Percentiles rank a stretch among this genome's conserved stretches.
These are phyloP conservation scores for Ctenosaura bakeri DNA, from an alignment of 2,797 vertebrate species.

Conservation along the genomic window DNA sequence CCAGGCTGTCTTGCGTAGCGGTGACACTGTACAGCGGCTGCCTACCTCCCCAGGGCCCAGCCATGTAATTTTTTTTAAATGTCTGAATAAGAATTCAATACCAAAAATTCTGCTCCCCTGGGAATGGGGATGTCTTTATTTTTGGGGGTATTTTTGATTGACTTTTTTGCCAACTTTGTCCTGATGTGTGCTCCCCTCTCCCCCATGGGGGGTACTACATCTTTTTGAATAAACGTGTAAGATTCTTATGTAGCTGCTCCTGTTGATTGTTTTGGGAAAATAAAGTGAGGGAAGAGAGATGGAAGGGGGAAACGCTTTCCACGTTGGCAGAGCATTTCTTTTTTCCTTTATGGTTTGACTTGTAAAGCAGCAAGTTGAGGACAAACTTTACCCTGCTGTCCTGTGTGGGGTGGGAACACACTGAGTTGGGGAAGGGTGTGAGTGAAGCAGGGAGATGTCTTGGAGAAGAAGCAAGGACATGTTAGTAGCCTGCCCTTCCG, in stretches of 20 bases:
- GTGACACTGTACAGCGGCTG: constrained; percentile 54
- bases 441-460: neutral
- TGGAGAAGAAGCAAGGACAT: neutral
- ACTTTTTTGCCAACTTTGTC: constrained; percentile 52
- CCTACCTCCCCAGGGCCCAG: constrained; percentile 51
- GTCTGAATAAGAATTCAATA: constrained; percentile 41
- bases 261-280: constrained; percentile 3
- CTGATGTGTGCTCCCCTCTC: constrained; percentile 26
- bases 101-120: constrained; percentile 44
- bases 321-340: neutral
- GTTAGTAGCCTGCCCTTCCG: neutral
- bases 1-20: constrained; percentile 8
- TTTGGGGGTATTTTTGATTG: constrained; percentile 53
- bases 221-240: constrained; percentile 53
- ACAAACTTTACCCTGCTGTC: no score
- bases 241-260: constrained; percentile 36
- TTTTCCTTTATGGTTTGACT: neutral
- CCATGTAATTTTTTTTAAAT: constrained; percentile 47
- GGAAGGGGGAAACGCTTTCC: no score
- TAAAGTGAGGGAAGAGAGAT: neutral
- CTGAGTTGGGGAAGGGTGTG: neutral
- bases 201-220: constrained; percentile 27
- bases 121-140: constrained; percentile 48
- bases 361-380: neutral
- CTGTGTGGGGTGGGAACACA: neutral